phyloP scores from a whole-genome alignment of 2,797 vertebrate species.

The Ataeniobius toweri region DNA sequence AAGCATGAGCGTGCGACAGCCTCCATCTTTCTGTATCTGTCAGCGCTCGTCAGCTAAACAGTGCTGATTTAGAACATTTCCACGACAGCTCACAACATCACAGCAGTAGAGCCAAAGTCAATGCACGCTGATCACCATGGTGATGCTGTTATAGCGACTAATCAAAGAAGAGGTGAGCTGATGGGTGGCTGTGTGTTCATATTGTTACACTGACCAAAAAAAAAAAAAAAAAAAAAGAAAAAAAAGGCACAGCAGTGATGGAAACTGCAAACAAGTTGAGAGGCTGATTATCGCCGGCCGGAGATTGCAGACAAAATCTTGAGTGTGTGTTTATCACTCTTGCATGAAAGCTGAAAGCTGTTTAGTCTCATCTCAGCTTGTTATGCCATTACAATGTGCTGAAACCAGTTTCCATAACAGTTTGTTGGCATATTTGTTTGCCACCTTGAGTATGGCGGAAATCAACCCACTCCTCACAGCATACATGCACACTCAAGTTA shows the following conservation, averaged over 20 bases:
- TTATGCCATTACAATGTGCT: slow-evolving; percentile 7
- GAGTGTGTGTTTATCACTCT: slow-evolving; percentile 34
- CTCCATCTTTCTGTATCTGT: slow-evolving; percentile 24
- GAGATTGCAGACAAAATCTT: slow-evolving; percentile 31
- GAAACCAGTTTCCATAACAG: slow-evolving; percentile 7
- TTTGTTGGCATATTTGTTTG: slow-evolving; percentile 22
- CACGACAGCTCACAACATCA: slow-evolving; percentile 42
- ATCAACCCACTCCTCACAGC: background rate
- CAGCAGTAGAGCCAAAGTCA: slow-evolving; percentile 59
- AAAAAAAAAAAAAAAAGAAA: background rate
- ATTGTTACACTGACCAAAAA: background rate
- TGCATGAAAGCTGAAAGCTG: slow-evolving; percentile 21
- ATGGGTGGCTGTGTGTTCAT: slow-evolving; percentile 38
- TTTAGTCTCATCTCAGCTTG: slow-evolving; percentile 33
- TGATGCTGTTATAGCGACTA: slow-evolving; percentile 75
- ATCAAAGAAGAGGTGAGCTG: slow-evolving; percentile 65
- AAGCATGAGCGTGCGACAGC: slow-evolving; percentile 1
- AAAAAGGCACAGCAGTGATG: slow-evolving; percentile 26
- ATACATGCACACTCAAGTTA: slow-evolving; percentile 11
- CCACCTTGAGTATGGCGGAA: slow-evolving; percentile 9
- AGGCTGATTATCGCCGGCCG: slow-evolving; percentile 29
- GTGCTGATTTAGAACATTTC: slow-evolving; percentile 37
- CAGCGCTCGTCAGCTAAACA: slow-evolving; percentile 17
- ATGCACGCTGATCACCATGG: slow-evolving; percentile 64
- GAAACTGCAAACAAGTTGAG: slow-evolving; percentile 32